Base-by-base conservation (phyloP, 2,888 invertebrate genomes). In the Ornithoptera priamus region DNA sequence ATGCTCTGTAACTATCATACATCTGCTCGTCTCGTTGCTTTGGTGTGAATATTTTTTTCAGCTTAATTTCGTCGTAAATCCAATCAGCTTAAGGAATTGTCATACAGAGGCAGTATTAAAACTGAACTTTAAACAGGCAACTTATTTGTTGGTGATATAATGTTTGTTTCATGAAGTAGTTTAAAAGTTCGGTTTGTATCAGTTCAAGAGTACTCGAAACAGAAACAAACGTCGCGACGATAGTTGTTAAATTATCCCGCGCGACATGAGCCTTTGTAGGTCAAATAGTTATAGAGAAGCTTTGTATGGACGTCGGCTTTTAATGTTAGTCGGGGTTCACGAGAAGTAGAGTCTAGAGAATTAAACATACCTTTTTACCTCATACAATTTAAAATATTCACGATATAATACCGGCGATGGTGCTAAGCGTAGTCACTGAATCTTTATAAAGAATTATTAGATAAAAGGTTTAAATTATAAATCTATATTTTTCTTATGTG, bases 231-330 rank as follows among this genome's bases (percentile, higher is more conserved):
- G 18, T 65, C 39, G 39, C 58, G 36, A 58, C 65, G 10, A 22
- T 22, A 42, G 65, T 58, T 65, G 58, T 42, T 42, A 58, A 65
- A 42, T 42, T 58, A 65, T 56, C n/a, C 65, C 42, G 58, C 56
- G 56, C 58, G 24, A 62, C 50, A 57, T 58, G 42, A 57, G 57
- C 42, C 58, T 65, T 65, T 65, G 53, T 65, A 65, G 65, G 65
- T 65, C 65, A 65, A 65, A 65, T 57, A 57, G 57, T 57, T 57
- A 57, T 57, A 20, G 57, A 57, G 57, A 57, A n/a, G 57, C 57
- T 65, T 65, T 65, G 58, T 65, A 58, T 18, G 58, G 18, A 36
- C 58, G 58, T 58, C 65, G 42, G 58, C 65, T 7, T 65, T 58
- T n/a, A 39, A 61, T 65, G 65, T 58, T 20, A 57, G 8, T 22